Conservation (phyloP, 2,797 vertebrate species). For the Spondyliosoma cantharus region DNA sequence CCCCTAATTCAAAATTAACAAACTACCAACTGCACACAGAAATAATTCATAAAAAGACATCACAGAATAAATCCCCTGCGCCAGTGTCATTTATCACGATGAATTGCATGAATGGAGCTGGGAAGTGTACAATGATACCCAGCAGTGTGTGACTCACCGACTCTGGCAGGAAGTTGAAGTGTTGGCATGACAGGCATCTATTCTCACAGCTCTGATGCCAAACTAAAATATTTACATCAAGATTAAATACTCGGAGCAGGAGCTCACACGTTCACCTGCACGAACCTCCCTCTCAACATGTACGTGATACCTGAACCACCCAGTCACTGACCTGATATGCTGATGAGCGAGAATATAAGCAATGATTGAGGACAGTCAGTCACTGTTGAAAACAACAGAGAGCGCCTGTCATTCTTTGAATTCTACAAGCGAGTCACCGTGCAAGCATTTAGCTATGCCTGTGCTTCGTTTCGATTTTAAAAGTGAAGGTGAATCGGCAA, state of each 20-base stretch:
- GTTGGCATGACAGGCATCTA: slow-evolving; percentile 54
- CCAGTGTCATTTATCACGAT: background rate
- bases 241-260: slow-evolving; percentile 32
- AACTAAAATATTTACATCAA: slow-evolving; percentile 59
- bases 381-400: slow-evolving; percentile 9
- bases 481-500: background rate
- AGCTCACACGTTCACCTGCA: slow-evolving; percentile 6
- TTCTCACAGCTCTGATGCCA: slow-evolving; percentile 40
- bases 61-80: too few relatives aligned
- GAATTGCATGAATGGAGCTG: background rate
- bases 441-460: background rate
- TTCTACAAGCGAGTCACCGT: slow-evolving; percentile 41
- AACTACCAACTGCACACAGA: too few relatives aligned
- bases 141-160: background rate
- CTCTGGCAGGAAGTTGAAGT: slow-evolving; percentile 32
- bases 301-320: background rate
- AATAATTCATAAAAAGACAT: too few relatives aligned
- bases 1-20: too few relatives aligned
- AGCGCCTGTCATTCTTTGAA: slow-evolving; percentile 53
- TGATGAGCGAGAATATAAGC: slow-evolving; percentile 54
- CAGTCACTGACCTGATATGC: slow-evolving; percentile 34
- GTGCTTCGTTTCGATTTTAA: background rate
- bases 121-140: background rate
- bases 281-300: background rate
- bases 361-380: slow-evolving; percentile 1